Base-by-base conservation (phyloP, 2,888 invertebrate species). In the Drosophila cyrtoloma region DNA sequence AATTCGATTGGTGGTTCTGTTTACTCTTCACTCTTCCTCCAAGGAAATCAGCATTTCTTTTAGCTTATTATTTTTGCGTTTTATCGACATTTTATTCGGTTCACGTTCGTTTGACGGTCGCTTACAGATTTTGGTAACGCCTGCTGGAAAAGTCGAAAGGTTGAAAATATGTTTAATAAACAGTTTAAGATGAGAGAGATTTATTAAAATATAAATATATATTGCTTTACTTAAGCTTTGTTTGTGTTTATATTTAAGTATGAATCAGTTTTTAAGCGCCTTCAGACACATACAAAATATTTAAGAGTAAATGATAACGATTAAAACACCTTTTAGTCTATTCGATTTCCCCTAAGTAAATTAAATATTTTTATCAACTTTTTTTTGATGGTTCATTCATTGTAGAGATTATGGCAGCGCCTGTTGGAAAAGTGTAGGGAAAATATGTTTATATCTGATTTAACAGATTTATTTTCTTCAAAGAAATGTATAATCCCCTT, bases 71-170 rank as follows among this genome's bases (percentile, higher is more conserved):
- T 67, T 81, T 70, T 77, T 82, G 58, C 86, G 91, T 77, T 91
- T 85, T 79, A 87, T 89, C 84, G 85, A 85, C 91, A 91, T 91
- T 90, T 90, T 78, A 60, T 63, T 71, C 71, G 56, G 37, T 51
- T 72, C 19, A 61, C 64, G 28, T 64, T 77, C 59, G 59, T 28
- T 62, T 39, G 35, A 52, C 14, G 35, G 58, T 32, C 16, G 28
- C 50, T 26, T 55, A 39, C 37, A 64, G 53, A 50, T 58, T 60
- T 44, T 32, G 58, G 12, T 61, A 52, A 62, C 58, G 56, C 28
- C 84, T 81, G 66, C 28, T 76, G 68, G 32, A 52, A 56, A 37
- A 68, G 44, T 9, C 16, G 16, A 39, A 2, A 14, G 3, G 39
- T 28, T 28, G 2, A 61, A 30, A 30, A 37, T 16, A 51, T 22